Percentiles rank a stretch among this genome's conserved stretches.
These are phyloP conservation scores for Neogale vison DNA, from an alignment of 2,113 vertebrate genomes.

Conservation along the genomic window DNA sequence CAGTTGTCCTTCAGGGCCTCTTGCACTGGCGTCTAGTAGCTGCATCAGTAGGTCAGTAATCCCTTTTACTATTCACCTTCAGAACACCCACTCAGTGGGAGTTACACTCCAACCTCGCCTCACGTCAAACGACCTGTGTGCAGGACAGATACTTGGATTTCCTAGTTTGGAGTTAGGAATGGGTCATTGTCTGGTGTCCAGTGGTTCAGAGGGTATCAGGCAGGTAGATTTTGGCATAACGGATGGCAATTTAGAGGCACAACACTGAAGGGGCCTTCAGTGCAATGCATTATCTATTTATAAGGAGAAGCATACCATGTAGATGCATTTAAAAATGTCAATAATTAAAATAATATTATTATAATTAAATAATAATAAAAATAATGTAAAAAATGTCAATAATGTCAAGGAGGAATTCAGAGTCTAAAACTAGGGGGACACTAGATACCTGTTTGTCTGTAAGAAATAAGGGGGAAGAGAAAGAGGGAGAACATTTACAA, in stretches of 20 bases:
- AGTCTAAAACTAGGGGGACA: background rate
- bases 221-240: background rate
- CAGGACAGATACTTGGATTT: background rate
- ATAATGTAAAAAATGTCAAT: no score
- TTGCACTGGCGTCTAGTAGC: background rate
- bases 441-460: background rate
- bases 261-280: background rate
- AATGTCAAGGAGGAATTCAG: background rate
- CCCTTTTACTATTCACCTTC: conserved; percentile 69
- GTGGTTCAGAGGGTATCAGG: background rate
- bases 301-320: background rate
- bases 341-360: background rate
- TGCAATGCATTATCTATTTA: background rate
- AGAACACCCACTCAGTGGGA: conserved; percentile 71
- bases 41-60: conserved; percentile 64
- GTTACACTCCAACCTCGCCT: background rate
- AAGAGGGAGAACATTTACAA: background rate
- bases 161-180: background rate
- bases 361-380: no score
- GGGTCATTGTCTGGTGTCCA: background rate
- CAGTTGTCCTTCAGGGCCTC: conserved; percentile 68
- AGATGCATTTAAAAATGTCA: background rate
- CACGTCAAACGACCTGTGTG: background rate
- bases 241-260: background rate
- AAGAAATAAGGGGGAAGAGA: background rate